Evolutionary conservation across 2,888 invertebrate genomes (phyloP), one percentile per base, ranked within the genome.

Genomic region (Arctia plantaginis): DNA sequence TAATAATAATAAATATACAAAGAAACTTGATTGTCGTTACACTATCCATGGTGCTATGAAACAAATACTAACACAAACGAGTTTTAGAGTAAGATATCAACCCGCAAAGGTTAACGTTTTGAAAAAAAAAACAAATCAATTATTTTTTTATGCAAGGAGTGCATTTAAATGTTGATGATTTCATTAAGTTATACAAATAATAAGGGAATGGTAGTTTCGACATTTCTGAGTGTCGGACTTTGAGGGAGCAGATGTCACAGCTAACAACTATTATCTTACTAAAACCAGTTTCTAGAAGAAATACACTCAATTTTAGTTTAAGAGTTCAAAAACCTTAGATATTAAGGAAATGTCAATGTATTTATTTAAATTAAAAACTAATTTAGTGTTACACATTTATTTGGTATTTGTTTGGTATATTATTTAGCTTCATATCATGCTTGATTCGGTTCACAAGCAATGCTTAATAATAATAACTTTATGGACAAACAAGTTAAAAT

Each of bases 271-370:
- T n/a, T 51, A 65, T 39, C 20, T 64, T 69, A 62, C 65, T 73
- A 55, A 72, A 80, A 78, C 77, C 75, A 69, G 84, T 84, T 82
- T 72, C 35, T 72, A 74, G 75, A 66, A 47, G 18, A 69, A 72
- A 66, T 72, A 51, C 20, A 39, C n/a, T 23, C 35, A 51, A 64
- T 74, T 66, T 67, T 59, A 73, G 66, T 62, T 71, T n/a, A n/a
- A 82, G 76, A 83, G 83, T 82, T 84, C 80, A 82, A 80, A 82
- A 84, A 82, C 83, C 83, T 80, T 59, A 66, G 59, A 80, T 72
- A 69, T 76, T 75, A 74, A 69, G 23, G 66, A 73, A 82, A 80
- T 80, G 77, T 76, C 77, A 82, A 80, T 77, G 80, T 62, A 72
- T 78, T 30, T 74, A 69, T 68, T 67, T 68, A 76, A 64, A 77